Conservation (phyloP, 2,888 invertebrate genomes). For the Alloplasta piceator region DNA sequence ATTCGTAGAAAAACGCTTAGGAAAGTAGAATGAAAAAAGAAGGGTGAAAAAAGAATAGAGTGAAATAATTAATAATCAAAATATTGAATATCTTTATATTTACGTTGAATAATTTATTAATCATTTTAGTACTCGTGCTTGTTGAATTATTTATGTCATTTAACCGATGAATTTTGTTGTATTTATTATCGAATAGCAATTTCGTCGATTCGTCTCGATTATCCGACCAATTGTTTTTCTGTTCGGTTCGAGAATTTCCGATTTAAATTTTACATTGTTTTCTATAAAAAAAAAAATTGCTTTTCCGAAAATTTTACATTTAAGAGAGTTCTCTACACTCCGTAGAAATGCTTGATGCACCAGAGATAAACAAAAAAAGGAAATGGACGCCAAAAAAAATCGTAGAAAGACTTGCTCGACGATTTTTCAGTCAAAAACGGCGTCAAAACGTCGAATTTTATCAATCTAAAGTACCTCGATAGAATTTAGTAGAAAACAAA, state of each 20-base stretch:
- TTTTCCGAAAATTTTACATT: constrained; percentile 20
- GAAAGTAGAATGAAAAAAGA: constrained; percentile 15
- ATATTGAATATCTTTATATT: constrained; percentile 27
- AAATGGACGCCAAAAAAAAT: constrained; percentile 27
- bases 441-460: constrained; percentile 25
- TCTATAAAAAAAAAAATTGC: constrained; percentile 35
- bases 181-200: neutral
- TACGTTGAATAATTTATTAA: constrained; percentile 37
- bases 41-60: neutral
- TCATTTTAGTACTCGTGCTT: constrained; percentile 5
- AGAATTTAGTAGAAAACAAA: constrained; percentile 39
- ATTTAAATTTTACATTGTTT: constrained; percentile 34
- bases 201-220: constrained; percentile 11
- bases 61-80: constrained; percentile 51
- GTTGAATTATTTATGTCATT: constrained; percentile 31
- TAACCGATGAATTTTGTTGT: neutral
- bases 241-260: constrained; percentile 16
- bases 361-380: constrained; percentile 11
- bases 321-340: constrained; percentile 45
- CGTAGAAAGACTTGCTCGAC: constrained; percentile 11
- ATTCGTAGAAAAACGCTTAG: constrained; percentile 55
- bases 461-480: constrained; percentile 45
- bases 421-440: constrained; percentile 27
- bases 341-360: constrained; percentile 51
- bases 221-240: neutral